Percentiles rank a stretch among this genome's conserved stretches.
Evolutionary conservation across 2,113 vertebrate species (phyloP).

Genomic region (Rhadina sibilatrix): DNA sequence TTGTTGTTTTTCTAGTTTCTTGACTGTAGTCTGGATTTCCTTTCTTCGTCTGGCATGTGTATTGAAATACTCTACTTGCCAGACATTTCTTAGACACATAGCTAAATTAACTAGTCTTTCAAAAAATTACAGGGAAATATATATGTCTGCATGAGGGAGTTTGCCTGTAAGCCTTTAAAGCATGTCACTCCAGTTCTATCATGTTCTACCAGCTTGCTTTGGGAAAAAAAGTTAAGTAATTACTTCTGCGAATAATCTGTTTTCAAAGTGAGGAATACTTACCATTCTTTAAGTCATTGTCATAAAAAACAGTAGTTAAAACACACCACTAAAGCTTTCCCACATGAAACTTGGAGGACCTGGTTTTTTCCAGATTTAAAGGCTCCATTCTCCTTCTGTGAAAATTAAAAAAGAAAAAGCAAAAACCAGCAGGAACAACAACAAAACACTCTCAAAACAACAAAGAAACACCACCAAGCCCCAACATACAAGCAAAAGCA

Average conservation of each 20-base stretch:
- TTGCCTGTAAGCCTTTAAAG: not conserved
- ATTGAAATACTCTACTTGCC: not conserved
- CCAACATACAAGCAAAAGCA: fast-evolving
- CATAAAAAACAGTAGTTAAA: not conserved
- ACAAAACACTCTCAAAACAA: not conserved
- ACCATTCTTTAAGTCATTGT: not conserved
- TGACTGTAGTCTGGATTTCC: not conserved
- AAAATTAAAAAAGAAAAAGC: not conserved
- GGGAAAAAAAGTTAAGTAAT: not conserved
- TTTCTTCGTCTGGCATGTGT: not conserved
- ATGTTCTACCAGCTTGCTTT: not conserved
- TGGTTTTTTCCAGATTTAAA: not conserved
- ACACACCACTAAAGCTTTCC: not conserved
- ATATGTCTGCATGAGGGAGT: not conserved
- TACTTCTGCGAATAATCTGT: not conserved
- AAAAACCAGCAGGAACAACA: fast-evolving
- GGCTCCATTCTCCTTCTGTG: not conserved
- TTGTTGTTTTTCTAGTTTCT: not conserved
- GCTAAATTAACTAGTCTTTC: not conserved
- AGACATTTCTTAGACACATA: not conserved
- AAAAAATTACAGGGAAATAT: not conserved
- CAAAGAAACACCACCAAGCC: not conserved
- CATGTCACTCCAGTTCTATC: not conserved
- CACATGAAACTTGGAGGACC: not conserved
- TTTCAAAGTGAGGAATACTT: not conserved